Base-by-base conservation (phyloP, 1,140 invertebrate species). In the Pomacea maculata region DNA sequence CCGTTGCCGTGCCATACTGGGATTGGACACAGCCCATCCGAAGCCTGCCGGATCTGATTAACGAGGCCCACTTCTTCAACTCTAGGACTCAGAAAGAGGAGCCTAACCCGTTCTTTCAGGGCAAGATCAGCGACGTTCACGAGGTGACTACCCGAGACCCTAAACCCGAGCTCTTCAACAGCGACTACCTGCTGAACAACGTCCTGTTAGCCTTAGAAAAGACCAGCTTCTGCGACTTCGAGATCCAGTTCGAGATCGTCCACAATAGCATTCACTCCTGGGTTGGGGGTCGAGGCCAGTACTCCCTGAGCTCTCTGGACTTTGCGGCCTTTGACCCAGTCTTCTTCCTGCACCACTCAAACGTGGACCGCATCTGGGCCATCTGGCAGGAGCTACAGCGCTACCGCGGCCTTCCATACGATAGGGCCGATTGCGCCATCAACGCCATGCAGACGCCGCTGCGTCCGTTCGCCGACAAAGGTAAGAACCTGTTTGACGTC, bases 1-100 rank as follows among this genome's bases (percentile, higher is more conserved):
- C 57, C 55, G 79, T 85, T 4, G 74, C 84, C 78, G 73, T 85
- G 14, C 84, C 84, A 8, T 85, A 85, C 71, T 85, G 84, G 84
- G 84, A 85, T 64, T 85, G 84, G 84, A 80, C 77, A n/a, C 17
- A 68, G 25, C 76, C 78, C 55, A 76, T 85, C 73, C 45, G 34
- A 0, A 29, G 76, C 15, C 52, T 85, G 29, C 84, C 84, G 12
- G 21, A 64, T 52, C 73, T 85, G 0, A 64, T 83, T 19, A 73
- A 19, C 65, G 75, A 79, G 5, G 65, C 82, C 57, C 79, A 80
- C 10, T 85, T 80, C 81, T 83, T 73, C 61, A 82, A 85, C 73
- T 85, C 82, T 1, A 75, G 84, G 2, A 29, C 55, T 11, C 80
- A 80, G 64, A 64, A 57, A 25, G 74, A 79, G 55, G 80, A 83